These are phyloP conservation scores for Heliconius hortense DNA, from an alignment of 2,888 invertebrate species.

Conservation along the genomic window DNA sequence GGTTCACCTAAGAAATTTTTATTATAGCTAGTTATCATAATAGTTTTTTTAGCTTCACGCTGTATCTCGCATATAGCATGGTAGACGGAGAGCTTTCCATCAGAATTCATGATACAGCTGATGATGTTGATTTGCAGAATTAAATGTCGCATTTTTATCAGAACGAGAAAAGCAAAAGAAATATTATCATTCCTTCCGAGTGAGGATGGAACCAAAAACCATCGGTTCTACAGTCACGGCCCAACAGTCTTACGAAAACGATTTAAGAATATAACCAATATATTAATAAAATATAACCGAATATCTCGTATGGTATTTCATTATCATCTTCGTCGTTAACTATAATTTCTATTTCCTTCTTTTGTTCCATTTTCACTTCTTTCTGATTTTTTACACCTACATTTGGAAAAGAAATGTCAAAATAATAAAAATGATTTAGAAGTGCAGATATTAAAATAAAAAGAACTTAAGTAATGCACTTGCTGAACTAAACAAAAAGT, in stretches of 20 bases:
- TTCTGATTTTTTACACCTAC: conserved; percentile 43
- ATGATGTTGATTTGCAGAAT: too few species aligned
- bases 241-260: too few species aligned
- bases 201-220: too few species aligned
- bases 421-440: background rate
- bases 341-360: conserved; percentile 53
- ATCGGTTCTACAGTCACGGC: too few species aligned
- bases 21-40: background rate
- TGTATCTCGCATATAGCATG: background rate
- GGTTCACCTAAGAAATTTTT: conserved; percentile 48
- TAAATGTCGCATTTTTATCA: too few species aligned
- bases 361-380: conserved; percentile 48
- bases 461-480: too few species aligned
- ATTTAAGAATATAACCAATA: background rate
- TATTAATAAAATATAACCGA: conserved; percentile 56
- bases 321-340: conserved; percentile 60
- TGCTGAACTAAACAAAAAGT: too few species aligned
- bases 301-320: conserved; percentile 55
- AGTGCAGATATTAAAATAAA: background rate
- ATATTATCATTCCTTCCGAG: too few species aligned
- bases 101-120: background rate
- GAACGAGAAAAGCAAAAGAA: too few species aligned
- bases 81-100: background rate
- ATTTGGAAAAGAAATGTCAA: conserved; percentile 3
- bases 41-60: background rate